Percentiles rank a stretch among this genome's conserved stretches.
phyloP scores from a whole-genome alignment of 92 coral and sea anemone species.

The Anthopleura xanthogrammica region DNA sequence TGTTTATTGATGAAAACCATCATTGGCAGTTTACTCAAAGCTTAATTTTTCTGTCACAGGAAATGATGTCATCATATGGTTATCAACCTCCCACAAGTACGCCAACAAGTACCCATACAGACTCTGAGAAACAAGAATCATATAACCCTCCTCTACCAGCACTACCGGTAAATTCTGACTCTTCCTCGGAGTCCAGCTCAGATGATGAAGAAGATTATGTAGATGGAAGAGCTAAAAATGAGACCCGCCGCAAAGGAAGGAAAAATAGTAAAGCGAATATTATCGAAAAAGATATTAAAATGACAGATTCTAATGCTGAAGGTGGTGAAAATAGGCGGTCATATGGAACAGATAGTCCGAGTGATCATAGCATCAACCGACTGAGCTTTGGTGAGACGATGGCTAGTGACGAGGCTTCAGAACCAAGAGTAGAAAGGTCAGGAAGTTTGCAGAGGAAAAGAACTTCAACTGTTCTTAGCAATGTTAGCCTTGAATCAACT shows the following conservation, averaged over 20 bases:
- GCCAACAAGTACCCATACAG: slow-evolving; percentile 22
- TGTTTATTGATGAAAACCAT: neutral
- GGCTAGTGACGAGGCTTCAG: slow-evolving; percentile 68
- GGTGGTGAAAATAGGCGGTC: slow-evolving; percentile 12
- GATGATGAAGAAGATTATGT: slow-evolving; percentile 69
- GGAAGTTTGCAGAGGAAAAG: slow-evolving; percentile 57
- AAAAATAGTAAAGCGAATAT: neutral
- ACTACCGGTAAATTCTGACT: slow-evolving; percentile 62
- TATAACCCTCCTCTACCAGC: slow-evolving; percentile 94
- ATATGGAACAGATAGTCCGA: slow-evolving; percentile 55
- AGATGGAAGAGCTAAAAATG: neutral
- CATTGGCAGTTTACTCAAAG: neutral
- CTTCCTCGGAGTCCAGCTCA: slow-evolving; percentile 85
- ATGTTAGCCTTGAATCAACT: slow-evolving; percentile 60
- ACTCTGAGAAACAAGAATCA: slow-evolving; percentile 44
- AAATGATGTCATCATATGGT: slow-evolving; percentile 45
- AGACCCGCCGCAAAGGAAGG: slow-evolving; percentile 4
- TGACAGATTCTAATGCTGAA: neutral
- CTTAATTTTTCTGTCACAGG: slow-evolving; percentile 14
- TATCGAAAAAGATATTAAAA: neutral
- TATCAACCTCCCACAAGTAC: slow-evolving; percentile 39
- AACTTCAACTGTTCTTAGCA: slow-evolving; percentile 70
- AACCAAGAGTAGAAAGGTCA: slow-evolving; percentile 38
- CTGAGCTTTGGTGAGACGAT: slow-evolving; percentile 67
- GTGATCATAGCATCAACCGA: slow-evolving; percentile 71